Evolutionary conservation across 35 echinoderm and acorn worm genomes (phyloP), one percentile per base, ranked within the genome.

Genomic region (Amphiura filiformis): DNA sequence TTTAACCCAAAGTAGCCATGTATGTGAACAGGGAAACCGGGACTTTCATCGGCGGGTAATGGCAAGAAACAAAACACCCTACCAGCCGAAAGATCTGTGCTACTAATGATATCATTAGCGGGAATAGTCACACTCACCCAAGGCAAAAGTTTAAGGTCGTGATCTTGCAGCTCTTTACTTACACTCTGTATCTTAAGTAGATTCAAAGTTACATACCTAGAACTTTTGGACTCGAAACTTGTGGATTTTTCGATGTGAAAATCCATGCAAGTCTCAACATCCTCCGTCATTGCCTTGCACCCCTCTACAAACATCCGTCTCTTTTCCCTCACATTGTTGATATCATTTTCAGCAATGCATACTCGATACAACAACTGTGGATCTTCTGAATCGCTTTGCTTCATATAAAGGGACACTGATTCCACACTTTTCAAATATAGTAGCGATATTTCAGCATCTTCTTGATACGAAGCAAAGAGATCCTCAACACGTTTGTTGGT

Each of bases 1-100:
- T 91, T 92, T 18, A 97, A 57, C 39, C 94, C 94, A 83, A 97
- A 97, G 84, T 93, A 92, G 0, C 91, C 94, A 78, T 97, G 91
- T 11, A 97, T 70, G 78, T 97, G 94, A 64, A 97, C 87, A 28
- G 94, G 94, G 37, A 97, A 80, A 38, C 94, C 94, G 23, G 91
- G 88, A 31, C 83, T 83, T 42, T 90, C 83, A 18, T 89, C 85
- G 23, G 91, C 40, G 75, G 94, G 91, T 18, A 97, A 56, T 37
- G 94, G 94, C 2, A 97, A 83, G 65, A 97, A 97, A 76, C 94
- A 97, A 65, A 93, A 97, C n/a, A 90, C 88, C 38, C 94, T 75
- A 2, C 94, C 94, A 0, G 18, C 0, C 13, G 1, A 32, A 31
- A 65, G 49, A 57, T 83, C 35, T 37, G 76, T 28, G 26, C 0